Evolutionary conservation across 1,140 invertebrate species (phyloP), one percentile per base, ranked within the genome.

Genomic region (Zaprionus camerounensis): DNA sequence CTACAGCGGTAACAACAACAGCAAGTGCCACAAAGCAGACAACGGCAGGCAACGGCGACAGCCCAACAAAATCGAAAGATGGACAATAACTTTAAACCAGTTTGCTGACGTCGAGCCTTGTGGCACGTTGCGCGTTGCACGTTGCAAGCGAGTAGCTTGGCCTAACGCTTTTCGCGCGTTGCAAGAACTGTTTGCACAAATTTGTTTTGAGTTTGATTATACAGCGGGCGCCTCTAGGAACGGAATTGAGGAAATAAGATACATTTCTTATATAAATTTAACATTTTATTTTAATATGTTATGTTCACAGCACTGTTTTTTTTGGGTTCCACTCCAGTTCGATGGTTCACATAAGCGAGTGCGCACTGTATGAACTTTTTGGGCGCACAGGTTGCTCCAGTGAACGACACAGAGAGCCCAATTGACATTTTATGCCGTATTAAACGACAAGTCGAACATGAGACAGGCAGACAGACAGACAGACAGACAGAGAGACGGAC

Each of bases 61-160:
- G 76, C 83, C 80, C 86, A 90, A 90, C 41, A 46, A 81, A 88
- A 85, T 84, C 81, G 84, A 90, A 88, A 90, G 81, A 90, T 90
- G 85, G 84, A 90, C 85, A 90, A 88, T 90, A 84, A 81, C 85
- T 90, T 90, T 90, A 88, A 88, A 88, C 84, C 84, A 90, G 84
- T 88, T 88, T 64, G 67, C 70, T 56, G 74, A 71, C 57, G 71
- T 81, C 71, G 78, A 87, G 84, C 84, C 84, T 87, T 81, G 84
- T 87, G 31, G 63, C 63, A 65, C 51, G 55, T 67, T 57, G 38
- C 55, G 20, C 31, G 31, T 53, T 53, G 49, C 46, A 20, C 20
- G 17, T 51, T 15, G 53, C 53, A 15, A 17, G 31, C 56, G 28
- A 41, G 51, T 41, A 83, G 80, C 83, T 31, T 71, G 41, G 57